A percentile compares a stretch with the other conserved stretches of the same genome.
These are phyloP conservation scores for Solenopsis fugax DNA, from an alignment of 1,140 invertebrate genomes.

Conservation along the genomic window DNA sequence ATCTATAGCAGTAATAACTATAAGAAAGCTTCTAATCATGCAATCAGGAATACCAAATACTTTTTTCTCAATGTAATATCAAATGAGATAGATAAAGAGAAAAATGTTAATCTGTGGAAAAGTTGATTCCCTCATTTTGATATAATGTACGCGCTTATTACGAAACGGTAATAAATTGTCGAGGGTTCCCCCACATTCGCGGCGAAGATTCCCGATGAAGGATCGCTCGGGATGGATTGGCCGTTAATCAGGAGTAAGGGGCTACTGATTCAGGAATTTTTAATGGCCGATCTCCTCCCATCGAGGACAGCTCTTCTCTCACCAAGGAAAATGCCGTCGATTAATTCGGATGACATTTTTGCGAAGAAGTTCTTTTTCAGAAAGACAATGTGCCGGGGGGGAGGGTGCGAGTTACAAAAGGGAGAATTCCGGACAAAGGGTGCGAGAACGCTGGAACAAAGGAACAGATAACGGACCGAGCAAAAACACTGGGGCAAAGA, in stretches of 20 bases:
- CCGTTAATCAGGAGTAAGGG: conserved; percentile 74
- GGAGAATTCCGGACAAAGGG: conserved; percentile 77
- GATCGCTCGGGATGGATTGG: conserved; percentile 63
- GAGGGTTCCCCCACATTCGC: conserved; percentile 42
- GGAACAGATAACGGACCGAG: conserved; percentile 77
- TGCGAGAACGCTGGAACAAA: conserved; percentile 78
- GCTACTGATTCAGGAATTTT: conserved; percentile 77
- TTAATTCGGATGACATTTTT: conserved; percentile 76
- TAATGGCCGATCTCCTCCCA: conserved; percentile 72
- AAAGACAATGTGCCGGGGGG: conserved; percentile 71
- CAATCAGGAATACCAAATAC: no score
- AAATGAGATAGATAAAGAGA: background rate
- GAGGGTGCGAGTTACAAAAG: conserved; percentile 74
- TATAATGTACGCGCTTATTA: conserved; percentile 48
- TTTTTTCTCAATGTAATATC: background rate
- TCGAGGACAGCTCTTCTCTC: background rate
- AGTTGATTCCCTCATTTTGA: conserved; percentile 15
- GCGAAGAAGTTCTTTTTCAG: conserved; percentile 63
- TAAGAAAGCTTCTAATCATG: no score
- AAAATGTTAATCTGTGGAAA: conserved; percentile 13
- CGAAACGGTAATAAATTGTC: conserved; percentile 67
- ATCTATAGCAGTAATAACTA: no score
- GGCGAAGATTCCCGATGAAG: conserved; percentile 53
- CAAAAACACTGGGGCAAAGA: conserved; percentile 74
- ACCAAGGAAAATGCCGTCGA: conserved; percentile 71